Base-by-base conservation (phyloP, 2,797 vertebrate genomes). In the Centropyge bicolor region DNA sequence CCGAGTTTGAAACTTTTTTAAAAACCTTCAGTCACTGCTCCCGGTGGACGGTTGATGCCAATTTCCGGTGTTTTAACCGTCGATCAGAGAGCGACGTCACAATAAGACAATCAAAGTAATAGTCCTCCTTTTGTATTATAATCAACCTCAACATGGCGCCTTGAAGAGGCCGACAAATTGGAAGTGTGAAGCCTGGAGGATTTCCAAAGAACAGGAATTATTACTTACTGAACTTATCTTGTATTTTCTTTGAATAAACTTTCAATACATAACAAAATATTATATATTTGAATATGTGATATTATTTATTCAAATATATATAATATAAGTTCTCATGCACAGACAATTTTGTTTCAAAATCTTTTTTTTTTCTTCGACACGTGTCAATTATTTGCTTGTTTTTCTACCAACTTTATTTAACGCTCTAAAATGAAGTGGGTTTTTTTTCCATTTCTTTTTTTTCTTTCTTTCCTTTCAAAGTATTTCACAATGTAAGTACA, bases 61-160 rank as follows among this genome's bases (percentile, higher is more conserved):
- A 54, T 67, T 13, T 51, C n/a, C 20, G 20, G 19, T 52, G 59
- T 2, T 31, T 31, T 31, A 19, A 24, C 61, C 43, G 73, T 31
- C 36, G 0, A 51, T 68, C 66, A 85, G 63, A 77, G 10, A 36
- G 40, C 40, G 20, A 54, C 56, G 75, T 80, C 68, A 81, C 40
- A 46, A 54, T 55, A 36, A 61, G 43, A 54, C 43, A 31, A 49
- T 60, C 20, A 52, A 78, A 81, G 70, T 9, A 64, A 81, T 62
- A 68, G 67, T 57, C 56, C 27, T 74, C 8, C 19, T 48, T 74
- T 65, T 60, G 72, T 59, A 67, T 43, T 24, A 19, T 27, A 54
- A 59, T 11, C 66, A 46, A 70, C 22, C 16, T 40, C 57, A 60
- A 73, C 77, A 82, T 40, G 78, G 77, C 76, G 66, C 69, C 74